A percentile compares a stretch with the other conserved stretches of the same genome.
Evolutionary conservation across 2,797 vertebrate species (phyloP).

Genomic region (Sebastes nivosus): DNA sequence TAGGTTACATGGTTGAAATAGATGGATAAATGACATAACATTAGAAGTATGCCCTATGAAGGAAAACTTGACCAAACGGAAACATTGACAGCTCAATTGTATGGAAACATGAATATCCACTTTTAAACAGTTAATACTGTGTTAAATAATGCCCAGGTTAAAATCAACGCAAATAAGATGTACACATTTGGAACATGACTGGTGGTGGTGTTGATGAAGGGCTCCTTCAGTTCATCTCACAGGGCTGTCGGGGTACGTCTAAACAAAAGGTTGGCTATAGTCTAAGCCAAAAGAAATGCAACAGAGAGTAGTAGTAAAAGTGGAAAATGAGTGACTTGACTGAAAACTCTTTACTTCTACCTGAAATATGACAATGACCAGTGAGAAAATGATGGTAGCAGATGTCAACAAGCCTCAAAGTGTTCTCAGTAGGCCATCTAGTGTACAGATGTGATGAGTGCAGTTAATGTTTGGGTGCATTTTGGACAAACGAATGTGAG

Average conservation of each 20-base stretch:
- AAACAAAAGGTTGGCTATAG: neutral
- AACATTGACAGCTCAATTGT: neutral
- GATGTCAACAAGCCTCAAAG: neutral
- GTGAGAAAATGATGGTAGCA: neutral
- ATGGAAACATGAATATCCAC: neutral
- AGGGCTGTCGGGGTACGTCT: neutral
- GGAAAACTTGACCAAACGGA: neutral
- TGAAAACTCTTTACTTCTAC: neutral
- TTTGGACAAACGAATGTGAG: neutral
- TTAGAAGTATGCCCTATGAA: too few relatives aligned
- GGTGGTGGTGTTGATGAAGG: fast-evolving
- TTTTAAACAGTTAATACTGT: neutral
- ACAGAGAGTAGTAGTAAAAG: neutral
- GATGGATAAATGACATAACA: neutral
- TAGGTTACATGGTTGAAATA: neutral
- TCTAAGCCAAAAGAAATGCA: neutral
- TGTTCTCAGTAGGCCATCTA: slow-evolving; percentile 29
- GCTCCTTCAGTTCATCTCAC: neutral
- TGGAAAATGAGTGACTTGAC: neutral
- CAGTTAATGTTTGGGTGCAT: neutral
- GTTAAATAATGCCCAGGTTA: neutral
- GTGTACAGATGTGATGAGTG: neutral
- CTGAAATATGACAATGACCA: neutral
- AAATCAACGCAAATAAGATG: neutral
- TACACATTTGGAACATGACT: neutral